Conservation (phyloP, 2,797 vertebrate species). For the Crocodylus rhombifer region DNA sequence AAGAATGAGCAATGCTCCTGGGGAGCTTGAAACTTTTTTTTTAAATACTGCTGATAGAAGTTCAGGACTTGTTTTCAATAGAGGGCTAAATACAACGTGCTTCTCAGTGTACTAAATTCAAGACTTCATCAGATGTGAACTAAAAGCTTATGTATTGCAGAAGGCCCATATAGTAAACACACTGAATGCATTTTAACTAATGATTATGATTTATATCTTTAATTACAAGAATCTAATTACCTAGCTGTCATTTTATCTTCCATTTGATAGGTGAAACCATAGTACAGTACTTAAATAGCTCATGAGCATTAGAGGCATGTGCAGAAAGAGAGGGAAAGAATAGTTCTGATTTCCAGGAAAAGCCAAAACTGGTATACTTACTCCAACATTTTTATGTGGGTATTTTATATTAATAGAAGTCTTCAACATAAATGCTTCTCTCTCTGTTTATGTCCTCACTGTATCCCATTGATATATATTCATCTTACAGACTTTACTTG, state of each 20-base stretch:
- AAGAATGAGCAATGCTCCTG: background rate
- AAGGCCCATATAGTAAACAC: background rate
- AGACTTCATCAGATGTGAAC: background rate
- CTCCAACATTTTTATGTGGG: background rate
- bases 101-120: background rate
- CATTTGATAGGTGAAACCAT: background rate
- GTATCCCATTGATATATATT: background rate
- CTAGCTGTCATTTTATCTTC: background rate
- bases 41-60: background rate
- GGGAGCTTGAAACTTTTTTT: background rate
- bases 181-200: constrained; percentile 5
- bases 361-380: background rate
- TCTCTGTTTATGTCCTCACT: background rate
- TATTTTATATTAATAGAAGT: background rate
- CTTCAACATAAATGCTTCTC: background rate
- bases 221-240: fast-evolving
- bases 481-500: background rate
- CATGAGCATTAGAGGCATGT: background rate
- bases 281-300: background rate
- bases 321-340: background rate
- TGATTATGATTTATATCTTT: background rate
- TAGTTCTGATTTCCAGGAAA: background rate
- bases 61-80: background rate
- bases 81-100: background rate
- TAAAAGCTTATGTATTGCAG: background rate